phyloP scores from a whole-genome alignment of 1,140 invertebrate genomes.

The Saccostrea cuccullata region DNA sequence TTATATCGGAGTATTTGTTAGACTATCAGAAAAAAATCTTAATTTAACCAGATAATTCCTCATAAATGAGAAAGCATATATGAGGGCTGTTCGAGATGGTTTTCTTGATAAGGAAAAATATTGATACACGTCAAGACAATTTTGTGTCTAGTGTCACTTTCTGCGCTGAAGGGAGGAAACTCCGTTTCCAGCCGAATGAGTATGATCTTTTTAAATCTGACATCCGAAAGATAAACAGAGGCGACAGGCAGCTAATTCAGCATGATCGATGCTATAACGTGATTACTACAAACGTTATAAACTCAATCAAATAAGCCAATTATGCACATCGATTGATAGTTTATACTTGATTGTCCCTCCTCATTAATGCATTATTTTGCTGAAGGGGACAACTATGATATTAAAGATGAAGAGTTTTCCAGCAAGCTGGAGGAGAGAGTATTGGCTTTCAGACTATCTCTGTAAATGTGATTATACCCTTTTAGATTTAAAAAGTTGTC shows the following conservation, averaged over 20 bases:
- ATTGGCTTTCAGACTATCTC: background rate
- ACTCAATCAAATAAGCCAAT: constrained; percentile 27
- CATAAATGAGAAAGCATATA: too few species aligned
- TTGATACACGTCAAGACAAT: background rate
- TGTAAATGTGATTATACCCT: constrained; percentile 19
- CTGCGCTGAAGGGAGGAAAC: background rate
- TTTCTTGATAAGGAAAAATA: too few species aligned
- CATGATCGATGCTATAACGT: constrained; percentile 22
- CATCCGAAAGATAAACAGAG: constrained; percentile 29
- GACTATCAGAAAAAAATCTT: too few species aligned
- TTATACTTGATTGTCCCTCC: constrained; percentile 17
- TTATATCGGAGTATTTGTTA: too few species aligned
- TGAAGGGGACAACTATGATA: constrained; percentile 29
- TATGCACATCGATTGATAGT: constrained; percentile 13
- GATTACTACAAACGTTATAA: constrained; percentile 28
- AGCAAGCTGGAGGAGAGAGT: background rate
- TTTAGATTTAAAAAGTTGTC: background rate
- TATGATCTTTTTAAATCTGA: constrained; percentile 2
- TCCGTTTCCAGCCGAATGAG: background rate
- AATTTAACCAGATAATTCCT: too few species aligned
- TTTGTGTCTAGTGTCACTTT: background rate
- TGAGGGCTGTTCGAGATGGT: too few species aligned
- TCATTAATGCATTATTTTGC: constrained; percentile 15
- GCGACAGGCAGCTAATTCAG: background rate
- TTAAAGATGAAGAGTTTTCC: constrained; percentile 22